Percentiles rank a stretch among this genome's conserved stretches.
phyloP scores from a whole-genome alignment of 2,113 vertebrate genomes.

The Podarcis raffonei region DNA sequence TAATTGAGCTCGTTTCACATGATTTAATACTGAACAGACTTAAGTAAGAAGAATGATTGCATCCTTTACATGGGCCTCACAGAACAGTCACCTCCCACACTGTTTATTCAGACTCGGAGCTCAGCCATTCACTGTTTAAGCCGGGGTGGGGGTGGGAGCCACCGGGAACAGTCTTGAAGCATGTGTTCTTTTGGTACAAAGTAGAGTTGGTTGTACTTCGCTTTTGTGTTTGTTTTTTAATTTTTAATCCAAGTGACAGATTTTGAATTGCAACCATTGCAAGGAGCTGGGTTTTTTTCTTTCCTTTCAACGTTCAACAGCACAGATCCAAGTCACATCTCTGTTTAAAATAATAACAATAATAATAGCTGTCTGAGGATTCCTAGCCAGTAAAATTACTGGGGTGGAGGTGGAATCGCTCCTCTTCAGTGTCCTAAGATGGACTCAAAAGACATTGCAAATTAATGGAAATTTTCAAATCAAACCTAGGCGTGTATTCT shows the following conservation, averaged over 20 bases:
- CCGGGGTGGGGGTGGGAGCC: slow-evolving; percentile 69
- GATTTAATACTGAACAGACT: slow-evolving; percentile 79
- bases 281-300: slow-evolving; percentile 60
- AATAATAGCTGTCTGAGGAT: neutral
- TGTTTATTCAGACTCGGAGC: slow-evolving; percentile 87
- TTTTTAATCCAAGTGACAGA: slow-evolving; percentile 59
- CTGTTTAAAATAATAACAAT: neutral
- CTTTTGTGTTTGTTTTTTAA: slow-evolving; percentile 34
- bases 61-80: slow-evolving; percentile 83
- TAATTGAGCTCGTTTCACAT: slow-evolving; percentile 74
- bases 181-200: slow-evolving; percentile 71
- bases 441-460: neutral
- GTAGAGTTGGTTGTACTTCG: slow-evolving; percentile 54
- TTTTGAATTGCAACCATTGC: slow-evolving; percentile 55
- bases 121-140: slow-evolving; percentile 83
- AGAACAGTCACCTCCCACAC: slow-evolving; percentile 87
- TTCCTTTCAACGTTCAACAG: slow-evolving; percentile 10
- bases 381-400: slow-evolving; percentile 31
- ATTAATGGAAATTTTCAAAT: neutral
- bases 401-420: slow-evolving; percentile 31
- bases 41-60: slow-evolving; percentile 76
- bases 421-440: slow-evolving; percentile 16
- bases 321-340: slow-evolving; percentile 1
- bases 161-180: slow-evolving; percentile 76
- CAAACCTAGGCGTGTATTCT: neutral